Base-by-base conservation (phyloP, 2,888 invertebrate species). In the Hecatera dysodea region DNA sequence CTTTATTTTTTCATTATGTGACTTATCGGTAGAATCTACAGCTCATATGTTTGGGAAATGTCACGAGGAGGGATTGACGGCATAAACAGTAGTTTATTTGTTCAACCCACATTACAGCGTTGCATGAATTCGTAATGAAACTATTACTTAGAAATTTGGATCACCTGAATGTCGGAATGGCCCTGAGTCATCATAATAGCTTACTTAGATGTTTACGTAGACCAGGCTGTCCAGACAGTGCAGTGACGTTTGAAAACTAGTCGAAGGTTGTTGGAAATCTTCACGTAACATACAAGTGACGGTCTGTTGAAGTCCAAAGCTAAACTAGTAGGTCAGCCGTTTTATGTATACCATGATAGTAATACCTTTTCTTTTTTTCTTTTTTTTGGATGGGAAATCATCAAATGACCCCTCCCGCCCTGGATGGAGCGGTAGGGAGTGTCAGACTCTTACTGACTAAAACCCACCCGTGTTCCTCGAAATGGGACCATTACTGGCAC, bases 61-160 rank as follows among this genome's bases (percentile, higher is more conserved):
- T 75, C 77, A 75, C 42, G 71, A 70, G 63, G 48, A 46, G 61
- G 67, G 72, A 77, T 80, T 85, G 85, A 81, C 71, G 76, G 76
- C 57, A 64, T 75, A 83, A 80, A 80, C 72, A 77, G 55, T 52
- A 68, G 62, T 78, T 70, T 86, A 78, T 86, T 86, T 85, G 74
- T 68, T 56, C 68, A 77, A 77, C 77, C 82, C 71, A 86, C 79
- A 78, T 78, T 57, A 72, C 55, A 72, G 24, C 67, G 67, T 74
- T 72, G 59, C 72, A 52, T 76, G 78, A 85, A 83, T 78, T 74
- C 60, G 27, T 78, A 80, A 85, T 75, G 60, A 71, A 71, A 69
- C 57, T 74, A 66, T 76, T 75, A 80, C 63, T 76, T 65, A 75
- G 75, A 83, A 80, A 83, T 82, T 75, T 80, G 72, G 85, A 66